Percentiles rank a stretch among this genome's conserved stretches.
These are phyloP conservation scores for Achatina immaculata DNA, from an alignment of 1,140 invertebrate genomes.

Conservation along the genomic window DNA sequence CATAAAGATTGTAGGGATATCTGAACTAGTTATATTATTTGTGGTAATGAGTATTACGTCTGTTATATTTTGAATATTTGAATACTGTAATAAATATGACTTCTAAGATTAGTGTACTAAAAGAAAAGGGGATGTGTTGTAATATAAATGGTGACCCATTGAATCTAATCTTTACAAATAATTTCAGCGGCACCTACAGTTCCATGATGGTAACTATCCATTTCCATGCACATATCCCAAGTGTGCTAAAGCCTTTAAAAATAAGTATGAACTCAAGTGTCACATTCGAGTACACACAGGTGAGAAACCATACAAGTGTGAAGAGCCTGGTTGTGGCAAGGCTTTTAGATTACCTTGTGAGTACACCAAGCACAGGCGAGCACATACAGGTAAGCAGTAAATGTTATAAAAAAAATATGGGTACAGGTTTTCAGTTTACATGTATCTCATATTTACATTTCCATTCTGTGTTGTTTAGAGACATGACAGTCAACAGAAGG, in stretches of 20 bases:
- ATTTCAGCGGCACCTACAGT: slow-evolving; percentile 21
- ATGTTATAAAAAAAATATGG: not conserved
- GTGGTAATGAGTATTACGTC: too few species aligned
- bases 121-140: too few species aligned
- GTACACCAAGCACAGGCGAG: slow-evolving; percentile 22
- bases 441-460: not conserved
- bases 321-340: slow-evolving; percentile 97
- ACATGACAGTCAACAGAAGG: too few species aligned
- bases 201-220: slow-evolving; percentile 21
- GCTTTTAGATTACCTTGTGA: slow-evolving; percentile 89
- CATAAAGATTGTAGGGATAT: too few species aligned
- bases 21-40: too few species aligned
- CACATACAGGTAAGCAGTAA: slow-evolving; percentile 13
- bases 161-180: not conserved
- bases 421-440: not conserved
- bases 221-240: slow-evolving; percentile 9
- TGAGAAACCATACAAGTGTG: slow-evolving; percentile 98
- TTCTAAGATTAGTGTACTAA: too few species aligned
- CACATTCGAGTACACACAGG: slow-evolving; percentile 91
- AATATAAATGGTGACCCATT: too few species aligned
- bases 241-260: slow-evolving; percentile 21
- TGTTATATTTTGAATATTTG: too few species aligned
- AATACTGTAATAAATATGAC: too few species aligned
- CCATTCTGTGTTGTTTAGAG: too few species aligned
- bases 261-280: slow-evolving; percentile 24